These are phyloP conservation scores for Pelochelys cantorii DNA, from an alignment of 2,797 vertebrate species.

Conservation along the genomic window DNA sequence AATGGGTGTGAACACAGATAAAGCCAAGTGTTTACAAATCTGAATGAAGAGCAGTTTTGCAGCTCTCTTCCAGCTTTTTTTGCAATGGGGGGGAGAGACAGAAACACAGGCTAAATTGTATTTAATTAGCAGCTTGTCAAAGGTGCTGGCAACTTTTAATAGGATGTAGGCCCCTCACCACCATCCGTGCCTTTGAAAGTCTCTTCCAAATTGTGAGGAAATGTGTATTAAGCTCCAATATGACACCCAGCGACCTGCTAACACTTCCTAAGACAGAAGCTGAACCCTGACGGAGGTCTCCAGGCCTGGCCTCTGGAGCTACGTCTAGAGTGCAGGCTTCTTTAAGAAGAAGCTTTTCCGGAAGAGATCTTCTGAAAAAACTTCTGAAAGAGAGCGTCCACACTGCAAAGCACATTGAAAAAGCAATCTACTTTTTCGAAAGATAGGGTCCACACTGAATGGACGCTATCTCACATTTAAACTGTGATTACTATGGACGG, in stretches of 20 bases:
- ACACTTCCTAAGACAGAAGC: background rate
- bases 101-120: background rate
- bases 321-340: too few species aligned
- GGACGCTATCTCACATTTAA: too few species aligned
- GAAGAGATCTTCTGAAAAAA: too few species aligned
- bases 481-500: too few species aligned
- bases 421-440: too few species aligned
- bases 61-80: background rate
- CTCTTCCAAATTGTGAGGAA: background rate
- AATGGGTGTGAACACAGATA: background rate
- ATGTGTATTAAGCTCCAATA: background rate
- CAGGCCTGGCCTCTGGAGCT: background rate
- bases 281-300: background rate
- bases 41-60: background rate
- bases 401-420: too few species aligned
- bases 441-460: too few species aligned
- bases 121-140: background rate
- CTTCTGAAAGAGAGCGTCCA: too few species aligned
- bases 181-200: background rate
- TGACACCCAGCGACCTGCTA: background rate
- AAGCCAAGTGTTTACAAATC: background rate
- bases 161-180: background rate
- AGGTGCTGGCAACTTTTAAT: background rate
- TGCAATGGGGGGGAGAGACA: background rate
- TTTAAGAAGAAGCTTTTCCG: too few species aligned